Percentiles rank a stretch among this genome's conserved stretches.
Evolutionary conservation across 2,113 vertebrate genomes (phyloP).

Genomic region (Sula dactylatra): DNA sequence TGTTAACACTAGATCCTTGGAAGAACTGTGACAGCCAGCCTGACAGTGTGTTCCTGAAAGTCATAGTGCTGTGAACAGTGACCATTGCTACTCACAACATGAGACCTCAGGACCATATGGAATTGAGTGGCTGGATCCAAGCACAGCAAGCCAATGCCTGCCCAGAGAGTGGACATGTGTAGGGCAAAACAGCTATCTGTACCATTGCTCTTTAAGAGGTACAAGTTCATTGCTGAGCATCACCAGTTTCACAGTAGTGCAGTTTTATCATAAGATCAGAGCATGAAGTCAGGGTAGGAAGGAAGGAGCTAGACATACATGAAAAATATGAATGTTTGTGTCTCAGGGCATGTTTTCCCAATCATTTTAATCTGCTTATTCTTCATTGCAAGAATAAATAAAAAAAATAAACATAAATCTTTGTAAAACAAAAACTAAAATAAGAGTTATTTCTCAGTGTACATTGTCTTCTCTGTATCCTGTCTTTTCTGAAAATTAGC

Average conservation of each 20-base stretch:
- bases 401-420: neutral
- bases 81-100: neutral
- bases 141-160: neutral
- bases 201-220: neutral
- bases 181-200: neutral
- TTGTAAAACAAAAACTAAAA: neutral
- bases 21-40: neutral
- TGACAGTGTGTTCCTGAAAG: neutral
- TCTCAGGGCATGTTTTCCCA: neutral
- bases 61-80: neutral
- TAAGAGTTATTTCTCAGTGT: neutral
- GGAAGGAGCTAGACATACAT: neutral
- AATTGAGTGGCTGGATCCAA: neutral
- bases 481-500: neutral
- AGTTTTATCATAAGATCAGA: neutral
- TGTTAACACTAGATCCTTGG: neutral
- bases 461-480: neutral
- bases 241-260: neutral
- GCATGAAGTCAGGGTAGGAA: neutral
- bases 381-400: neutral
- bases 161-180: neutral
- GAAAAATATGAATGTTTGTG: neutral
- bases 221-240: neutral
- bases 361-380: neutral
- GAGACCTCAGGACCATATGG: neutral